Evolutionary conservation across 2,888 invertebrate genomes (phyloP), one percentile per base, ranked within the genome.

Genomic region (Amphiduros pacificus): DNA sequence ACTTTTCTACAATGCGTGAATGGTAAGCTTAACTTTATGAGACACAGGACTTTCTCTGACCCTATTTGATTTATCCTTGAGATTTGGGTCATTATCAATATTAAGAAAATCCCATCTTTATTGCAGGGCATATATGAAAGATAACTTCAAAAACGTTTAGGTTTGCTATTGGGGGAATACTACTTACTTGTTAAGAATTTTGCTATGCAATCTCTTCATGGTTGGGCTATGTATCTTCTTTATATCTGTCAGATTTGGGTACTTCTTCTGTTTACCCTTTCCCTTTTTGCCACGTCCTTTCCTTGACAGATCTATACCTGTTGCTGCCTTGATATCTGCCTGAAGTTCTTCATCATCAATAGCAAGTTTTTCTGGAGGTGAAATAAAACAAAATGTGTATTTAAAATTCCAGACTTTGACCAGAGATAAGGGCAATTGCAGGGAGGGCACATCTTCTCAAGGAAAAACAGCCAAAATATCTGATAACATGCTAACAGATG

Each of bases 311-410:
- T 86, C 85, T 53, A 85, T 74, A 9, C 87, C 87, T 14, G 85
- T 86, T 50, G 84, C 80, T 41, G 81, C 84, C 77, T 86, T 74
- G 27, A 87, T 82, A 32, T 86, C 86, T 56, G 78, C 79, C 31
- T 86, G 78, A 31, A 86, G 77, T 54, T 80, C 79, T 29, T 85
- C 85, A 71, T 87, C 85, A 73, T 86, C 85, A 86, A 86, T 85
- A 17, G 71, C 67, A 3, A 65, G 31, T 28, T 49, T 48, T 27
- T 49, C 56, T 57, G 29, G 3, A 31, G 27, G 5, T 5, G 28
- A 2, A 44, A 14, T 32, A 5, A 26, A 11, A 54, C 9, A 51
- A 41, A 36, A 14, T 2, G n/a, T 28, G 29, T 31, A 31, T 14
- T 53, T n/a, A n/a, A 36, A 36, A 36, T 36, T 36, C 17, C 9